phyloP scores from a whole-genome alignment of 2,888 invertebrate genomes.

The Himalopsyche japonica region DNA sequence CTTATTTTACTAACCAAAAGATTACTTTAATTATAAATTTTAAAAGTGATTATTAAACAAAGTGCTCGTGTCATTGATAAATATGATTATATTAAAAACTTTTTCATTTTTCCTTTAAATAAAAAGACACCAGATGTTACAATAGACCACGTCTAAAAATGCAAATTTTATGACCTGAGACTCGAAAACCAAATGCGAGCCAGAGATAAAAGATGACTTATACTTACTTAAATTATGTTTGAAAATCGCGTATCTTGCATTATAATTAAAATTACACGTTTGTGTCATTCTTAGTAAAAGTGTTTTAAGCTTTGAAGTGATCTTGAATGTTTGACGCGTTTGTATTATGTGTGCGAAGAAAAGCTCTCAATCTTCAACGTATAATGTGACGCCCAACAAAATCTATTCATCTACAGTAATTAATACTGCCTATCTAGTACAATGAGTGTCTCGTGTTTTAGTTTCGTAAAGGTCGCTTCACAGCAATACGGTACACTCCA shows the following conservation, averaged over 20 bases:
- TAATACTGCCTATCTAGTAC: conserved; percentile 17
- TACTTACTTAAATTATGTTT: neutral
- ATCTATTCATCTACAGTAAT: conserved; percentile 24
- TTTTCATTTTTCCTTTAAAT: neutral
- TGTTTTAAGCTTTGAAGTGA: neutral
- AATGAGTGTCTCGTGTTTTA: neutral
- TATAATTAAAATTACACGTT: neutral
- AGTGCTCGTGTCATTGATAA: too few relatives aligned
- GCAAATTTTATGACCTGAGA: too few relatives aligned
- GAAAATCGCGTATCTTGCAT: neutral
- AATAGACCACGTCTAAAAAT: neutral
- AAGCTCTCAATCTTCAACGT: neutral
- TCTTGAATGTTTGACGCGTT: neutral
- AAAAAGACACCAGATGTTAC: too few relatives aligned
- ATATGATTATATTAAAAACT: neutral
- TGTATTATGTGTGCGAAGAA: neutral
- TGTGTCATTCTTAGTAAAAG: neutral
- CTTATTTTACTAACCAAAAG: too few relatives aligned
- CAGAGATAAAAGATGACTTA: too few relatives aligned
- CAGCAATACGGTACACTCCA: too few relatives aligned
- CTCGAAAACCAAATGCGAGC: too few relatives aligned
- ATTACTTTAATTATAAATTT: too few relatives aligned
- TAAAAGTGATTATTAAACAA: too few relatives aligned
- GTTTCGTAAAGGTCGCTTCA: too few relatives aligned
- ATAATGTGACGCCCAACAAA: neutral